Evolutionary conservation across 2,113 vertebrate genomes (phyloP), one percentile per base, ranked within the genome.

Genomic region (Archilochus colubris): DNA sequence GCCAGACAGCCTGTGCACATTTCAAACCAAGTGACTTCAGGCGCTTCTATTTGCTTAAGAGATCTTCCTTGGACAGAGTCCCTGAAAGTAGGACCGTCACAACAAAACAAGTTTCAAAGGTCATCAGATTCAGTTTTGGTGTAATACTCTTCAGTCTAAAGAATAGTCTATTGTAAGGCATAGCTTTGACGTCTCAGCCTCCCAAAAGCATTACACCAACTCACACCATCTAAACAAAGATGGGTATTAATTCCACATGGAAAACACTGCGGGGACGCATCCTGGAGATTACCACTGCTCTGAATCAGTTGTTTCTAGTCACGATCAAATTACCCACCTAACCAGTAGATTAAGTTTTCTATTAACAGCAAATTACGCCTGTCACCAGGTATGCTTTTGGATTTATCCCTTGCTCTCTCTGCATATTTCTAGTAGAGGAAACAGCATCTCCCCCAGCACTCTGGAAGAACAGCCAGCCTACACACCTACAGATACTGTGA

Each of bases 401-500:
- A 80, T 83, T 82, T 59, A 88, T 69, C 59, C 46, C 75, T 88
- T 77, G 46, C 9, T 88, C 59, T 88, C 59, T 75, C 80, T 81
- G 61, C 61, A 38, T 38, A 70, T 61, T 91, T 68, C 53, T 59
- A 86, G 72, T 25, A 67, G 50, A 89, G 77, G 66, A 74, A 96
- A 64, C 0, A 0, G 38, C 23, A 95, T 81, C 68, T 93, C 22
- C 3, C 76, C 57, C 73, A 84, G 82, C 62, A 21, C 74, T 82
- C 82, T 70, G 68, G 75, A 94, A 83, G 79, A 61, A 48, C 61
- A 70, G n/a, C 27, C 91, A 93, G 95, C 95, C 91, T 83, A 95
- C 91, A 24, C 95, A 89, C 92, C 91, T 95, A 94, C 89, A 81
- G 93, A 89, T 75, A 86, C 79, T 68, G 80, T 15, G 1, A 81